These are phyloP conservation scores for Cheilosia scutellata DNA, from an alignment of 2,888 invertebrate genomes.

Conservation along the genomic window DNA sequence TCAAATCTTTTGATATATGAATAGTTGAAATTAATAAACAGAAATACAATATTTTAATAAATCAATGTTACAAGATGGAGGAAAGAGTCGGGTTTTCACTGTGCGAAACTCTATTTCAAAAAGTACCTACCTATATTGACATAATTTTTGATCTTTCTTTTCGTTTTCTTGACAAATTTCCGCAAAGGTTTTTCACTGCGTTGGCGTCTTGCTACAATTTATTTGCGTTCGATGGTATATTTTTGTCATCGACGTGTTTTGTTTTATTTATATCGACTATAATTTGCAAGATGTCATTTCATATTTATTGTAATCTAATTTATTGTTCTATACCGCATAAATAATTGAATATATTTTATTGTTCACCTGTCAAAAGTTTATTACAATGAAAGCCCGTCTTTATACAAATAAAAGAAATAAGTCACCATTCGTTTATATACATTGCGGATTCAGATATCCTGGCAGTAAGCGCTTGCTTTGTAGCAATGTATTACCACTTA, in stretches of 20 bases:
- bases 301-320: background rate
- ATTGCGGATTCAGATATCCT: slow-evolving; percentile 42
- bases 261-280: no score
- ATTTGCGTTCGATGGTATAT: no score
- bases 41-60: slow-evolving; percentile 50
- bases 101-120: background rate
- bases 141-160: background rate
- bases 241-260: no score
- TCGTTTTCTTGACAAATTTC: background rate
- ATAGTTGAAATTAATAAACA: slow-evolving; percentile 69
- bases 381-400: background rate
- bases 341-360: background rate
- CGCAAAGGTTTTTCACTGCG: background rate
- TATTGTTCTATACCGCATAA: background rate
- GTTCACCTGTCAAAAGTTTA: background rate
- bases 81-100: slow-evolving; percentile 6
- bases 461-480: slow-evolving; percentile 38
- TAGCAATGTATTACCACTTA: slow-evolving; percentile 22
- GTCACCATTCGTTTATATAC: slow-evolving; percentile 34
- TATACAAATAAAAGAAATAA: slow-evolving; percentile 14
- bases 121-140: no score
- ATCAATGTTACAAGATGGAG: slow-evolving; percentile 38
- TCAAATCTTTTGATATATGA: slow-evolving; percentile 69
- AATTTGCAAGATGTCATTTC: no score
- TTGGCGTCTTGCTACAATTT: no score